Percentiles rank a stretch among this genome's conserved stretches.
Conservation (phyloP, 2,113 vertebrate genomes). For the Megaleporinus macrocephalus region DNA sequence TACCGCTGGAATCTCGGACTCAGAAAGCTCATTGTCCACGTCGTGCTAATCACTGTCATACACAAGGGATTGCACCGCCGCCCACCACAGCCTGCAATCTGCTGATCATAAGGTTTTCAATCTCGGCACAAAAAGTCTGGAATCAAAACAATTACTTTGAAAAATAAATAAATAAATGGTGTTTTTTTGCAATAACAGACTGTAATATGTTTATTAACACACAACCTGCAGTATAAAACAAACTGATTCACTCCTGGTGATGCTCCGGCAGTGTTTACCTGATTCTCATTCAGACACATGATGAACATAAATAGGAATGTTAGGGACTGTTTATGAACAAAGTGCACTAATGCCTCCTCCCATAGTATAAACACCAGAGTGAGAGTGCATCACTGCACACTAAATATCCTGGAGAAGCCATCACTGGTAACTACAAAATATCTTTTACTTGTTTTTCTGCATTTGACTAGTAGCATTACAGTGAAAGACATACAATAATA, state of each 20-base stretch:
- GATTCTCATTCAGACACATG: neutral
- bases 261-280: neutral
- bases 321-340: neutral
- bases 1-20: conserved; percentile 84
- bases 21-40: conserved; percentile 80
- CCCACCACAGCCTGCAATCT: conserved; percentile 68
- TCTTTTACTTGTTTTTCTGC: too few relatives aligned
- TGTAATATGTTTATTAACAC: too few relatives aligned
- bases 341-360: neutral
- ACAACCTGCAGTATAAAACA: neutral
- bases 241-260: neutral
- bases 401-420: neutral
- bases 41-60: conserved; percentile 94
- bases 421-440: neutral
- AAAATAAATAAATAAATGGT: too few relatives aligned
- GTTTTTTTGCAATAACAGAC: neutral
- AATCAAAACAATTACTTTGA: neutral
- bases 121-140: neutral
- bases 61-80: conserved; percentile 91
- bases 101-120: neutral
- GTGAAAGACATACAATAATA: too few relatives aligned
- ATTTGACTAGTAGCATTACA: too few relatives aligned
- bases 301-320: neutral
- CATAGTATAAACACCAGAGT: neutral
- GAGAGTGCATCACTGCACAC: neutral